Evolutionary conservation across 2,797 vertebrate species (phyloP).

Genomic region (Thamnophis elegans): DNA sequence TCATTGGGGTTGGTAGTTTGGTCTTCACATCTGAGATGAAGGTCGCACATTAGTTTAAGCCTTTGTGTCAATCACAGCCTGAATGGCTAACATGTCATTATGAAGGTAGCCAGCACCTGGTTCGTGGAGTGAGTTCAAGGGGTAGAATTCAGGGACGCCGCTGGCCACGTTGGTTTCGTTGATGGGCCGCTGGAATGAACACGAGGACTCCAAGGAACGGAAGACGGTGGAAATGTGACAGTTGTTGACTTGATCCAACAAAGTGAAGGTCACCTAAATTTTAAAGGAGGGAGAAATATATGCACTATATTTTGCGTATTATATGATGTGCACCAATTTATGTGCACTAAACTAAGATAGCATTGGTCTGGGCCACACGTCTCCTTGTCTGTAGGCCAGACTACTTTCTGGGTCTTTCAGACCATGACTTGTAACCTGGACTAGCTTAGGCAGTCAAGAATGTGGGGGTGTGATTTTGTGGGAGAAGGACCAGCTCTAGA

Average conservation of each 20-base stretch:
- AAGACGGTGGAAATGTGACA: slow-evolving; percentile 76
- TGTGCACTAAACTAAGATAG: no score
- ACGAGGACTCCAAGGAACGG: slow-evolving; percentile 72
- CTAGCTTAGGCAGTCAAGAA: background rate
- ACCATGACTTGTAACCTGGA: background rate
- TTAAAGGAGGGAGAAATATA: background rate
- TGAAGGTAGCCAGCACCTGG: slow-evolving; percentile 69
- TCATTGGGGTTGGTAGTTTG: background rate
- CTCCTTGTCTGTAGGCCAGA: background rate
- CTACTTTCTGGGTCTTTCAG: background rate
- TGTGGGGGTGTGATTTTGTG: background rate
- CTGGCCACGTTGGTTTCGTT: slow-evolving; percentile 79
- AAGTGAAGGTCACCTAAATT: slow-evolving; percentile 78
- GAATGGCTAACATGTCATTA: slow-evolving; percentile 76
- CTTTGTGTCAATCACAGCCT: slow-evolving; percentile 73
- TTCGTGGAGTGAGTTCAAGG: slow-evolving; percentile 66
- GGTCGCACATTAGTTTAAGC: slow-evolving; percentile 30
- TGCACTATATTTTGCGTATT: background rate
- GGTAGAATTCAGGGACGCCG: slow-evolving; percentile 77
- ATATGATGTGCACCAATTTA: background rate
- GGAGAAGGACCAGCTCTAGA: background rate
- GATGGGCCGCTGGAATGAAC: slow-evolving; percentile 76
- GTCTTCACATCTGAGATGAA: background rate
- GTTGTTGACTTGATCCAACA: slow-evolving; percentile 77
- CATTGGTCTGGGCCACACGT: background rate